Conservation (phyloP, 2,113 vertebrate species). For the Cryptotis parvus region DNA sequence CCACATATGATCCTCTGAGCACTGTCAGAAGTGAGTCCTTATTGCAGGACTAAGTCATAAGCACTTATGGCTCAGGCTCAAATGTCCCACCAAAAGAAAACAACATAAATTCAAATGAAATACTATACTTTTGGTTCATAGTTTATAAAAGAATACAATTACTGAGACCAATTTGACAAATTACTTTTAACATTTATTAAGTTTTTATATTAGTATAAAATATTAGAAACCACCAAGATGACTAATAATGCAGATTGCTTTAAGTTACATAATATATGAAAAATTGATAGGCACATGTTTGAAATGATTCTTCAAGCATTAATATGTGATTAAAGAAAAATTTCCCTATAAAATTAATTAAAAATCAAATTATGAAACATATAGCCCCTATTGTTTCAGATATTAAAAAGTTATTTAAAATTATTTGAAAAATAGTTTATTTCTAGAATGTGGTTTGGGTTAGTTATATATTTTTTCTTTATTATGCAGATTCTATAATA, state of each 20-base stretch:
- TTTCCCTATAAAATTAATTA: neutral
- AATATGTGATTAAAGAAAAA: neutral
- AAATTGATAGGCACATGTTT: neutral
- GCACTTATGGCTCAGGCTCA: too few species aligned
- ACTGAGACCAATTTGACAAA: neutral
- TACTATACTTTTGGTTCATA: neutral
- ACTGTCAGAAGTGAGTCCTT: too few species aligned
- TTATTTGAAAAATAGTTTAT: constrained; percentile 11
- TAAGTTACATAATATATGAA: neutral
- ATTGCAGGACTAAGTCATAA: too few species aligned
- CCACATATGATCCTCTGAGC: too few species aligned
- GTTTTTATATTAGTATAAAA: neutral
- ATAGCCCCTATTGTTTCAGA: neutral
- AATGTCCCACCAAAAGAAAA: too few species aligned
- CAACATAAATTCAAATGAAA: too few species aligned
- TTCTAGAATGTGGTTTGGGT: neutral
- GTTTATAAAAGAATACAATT: neutral
- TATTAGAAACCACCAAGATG: neutral
- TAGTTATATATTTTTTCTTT: constrained; percentile 17
- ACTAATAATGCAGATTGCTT: neutral
- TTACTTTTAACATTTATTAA: neutral
- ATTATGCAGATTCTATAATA: constrained; percentile 65
- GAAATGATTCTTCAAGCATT: neutral
- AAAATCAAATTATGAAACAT: neutral
- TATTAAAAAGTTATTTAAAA: constrained; percentile 20